Percentiles rank a stretch among this genome's conserved stretches.
phyloP scores from a whole-genome alignment of 2,113 vertebrate genomes.

The Vidua macroura region DNA sequence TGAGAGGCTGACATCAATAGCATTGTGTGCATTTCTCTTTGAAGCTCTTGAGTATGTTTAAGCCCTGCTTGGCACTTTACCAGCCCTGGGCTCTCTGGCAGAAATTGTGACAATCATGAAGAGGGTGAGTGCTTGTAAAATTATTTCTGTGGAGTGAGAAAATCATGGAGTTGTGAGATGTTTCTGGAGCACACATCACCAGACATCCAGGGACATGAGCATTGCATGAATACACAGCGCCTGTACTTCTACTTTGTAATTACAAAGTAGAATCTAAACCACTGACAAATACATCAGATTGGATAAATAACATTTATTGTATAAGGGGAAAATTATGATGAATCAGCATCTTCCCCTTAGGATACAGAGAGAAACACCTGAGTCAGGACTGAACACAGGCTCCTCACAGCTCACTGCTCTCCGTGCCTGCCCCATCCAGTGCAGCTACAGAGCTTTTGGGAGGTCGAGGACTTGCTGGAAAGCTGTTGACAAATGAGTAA shows the following conservation, averaged over 20 bases:
- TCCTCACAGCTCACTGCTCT: not conserved
- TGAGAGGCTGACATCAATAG: constrained; percentile 56
- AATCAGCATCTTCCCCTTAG: not conserved
- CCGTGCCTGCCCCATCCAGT: not conserved
- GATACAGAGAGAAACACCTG: not conserved
- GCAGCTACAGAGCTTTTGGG: not conserved
- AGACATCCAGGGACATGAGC: not conserved
- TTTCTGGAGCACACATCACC: not conserved
- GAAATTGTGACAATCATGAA: not conserved
- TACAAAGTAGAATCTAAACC: not conserved
- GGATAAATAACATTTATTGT: not conserved
- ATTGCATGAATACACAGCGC: not conserved
- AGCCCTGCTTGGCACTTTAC: constrained; percentile 46
- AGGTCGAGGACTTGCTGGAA: not conserved
- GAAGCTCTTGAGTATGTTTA: constrained; percentile 52
- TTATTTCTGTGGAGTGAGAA: constrained; percentile 11
- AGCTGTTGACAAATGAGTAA: not conserved
- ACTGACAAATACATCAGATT: not conserved
- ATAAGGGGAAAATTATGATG: not conserved
- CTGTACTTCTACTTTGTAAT: not conserved
- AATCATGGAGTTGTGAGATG: not conserved
- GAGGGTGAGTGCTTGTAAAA: not conserved
- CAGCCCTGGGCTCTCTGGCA: constrained; percentile 42
- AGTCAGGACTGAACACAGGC: not conserved
- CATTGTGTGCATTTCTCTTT: constrained; percentile 59